Evolutionary conservation across 1,140 invertebrate species (phyloP).

Genomic region (Phocides pigmalion): DNA sequence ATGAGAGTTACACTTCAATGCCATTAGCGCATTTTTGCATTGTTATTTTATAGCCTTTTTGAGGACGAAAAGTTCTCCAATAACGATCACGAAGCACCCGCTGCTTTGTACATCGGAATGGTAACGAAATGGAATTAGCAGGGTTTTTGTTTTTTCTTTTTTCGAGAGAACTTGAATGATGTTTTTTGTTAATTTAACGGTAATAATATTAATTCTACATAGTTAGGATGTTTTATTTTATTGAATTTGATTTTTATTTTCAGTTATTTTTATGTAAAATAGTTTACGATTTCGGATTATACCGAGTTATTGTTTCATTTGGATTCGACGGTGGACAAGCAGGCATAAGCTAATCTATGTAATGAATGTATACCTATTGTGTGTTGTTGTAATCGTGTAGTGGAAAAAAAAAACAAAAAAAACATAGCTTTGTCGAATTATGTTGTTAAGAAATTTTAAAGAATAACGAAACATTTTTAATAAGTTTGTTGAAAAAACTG

Average conservation of each 20-base stretch:
- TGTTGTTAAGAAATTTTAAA: neutral
- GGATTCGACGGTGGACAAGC: neutral
- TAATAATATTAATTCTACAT: neutral
- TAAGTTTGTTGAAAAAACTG: too few relatives aligned
- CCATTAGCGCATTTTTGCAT: neutral
- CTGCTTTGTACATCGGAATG: constrained; percentile 7
- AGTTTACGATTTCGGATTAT: constrained; percentile 7
- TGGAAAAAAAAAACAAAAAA: neutral
- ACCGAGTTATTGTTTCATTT: constrained; percentile 9
- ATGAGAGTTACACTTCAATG: neutral
- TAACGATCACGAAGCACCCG: constrained; percentile 9
- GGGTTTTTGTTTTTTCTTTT: constrained; percentile 2
- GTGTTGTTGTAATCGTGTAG: neutral
- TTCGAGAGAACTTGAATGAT: neutral
- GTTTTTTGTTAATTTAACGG: constrained; percentile 10
- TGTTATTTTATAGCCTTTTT: neutral
- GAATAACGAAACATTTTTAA: neutral
- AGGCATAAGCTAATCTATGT: constrained; percentile 1
- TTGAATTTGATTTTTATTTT: constrained; percentile 20
- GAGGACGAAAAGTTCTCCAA: neutral
- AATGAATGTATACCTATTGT: neutral
- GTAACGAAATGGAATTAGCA: neutral
- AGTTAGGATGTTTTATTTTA: neutral
- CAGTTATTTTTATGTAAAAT: constrained; percentile 7
- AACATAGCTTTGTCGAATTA: neutral